Conservation (phyloP, 2,797 vertebrate genomes). For the Tenualosa thibaudeaui region DNA sequence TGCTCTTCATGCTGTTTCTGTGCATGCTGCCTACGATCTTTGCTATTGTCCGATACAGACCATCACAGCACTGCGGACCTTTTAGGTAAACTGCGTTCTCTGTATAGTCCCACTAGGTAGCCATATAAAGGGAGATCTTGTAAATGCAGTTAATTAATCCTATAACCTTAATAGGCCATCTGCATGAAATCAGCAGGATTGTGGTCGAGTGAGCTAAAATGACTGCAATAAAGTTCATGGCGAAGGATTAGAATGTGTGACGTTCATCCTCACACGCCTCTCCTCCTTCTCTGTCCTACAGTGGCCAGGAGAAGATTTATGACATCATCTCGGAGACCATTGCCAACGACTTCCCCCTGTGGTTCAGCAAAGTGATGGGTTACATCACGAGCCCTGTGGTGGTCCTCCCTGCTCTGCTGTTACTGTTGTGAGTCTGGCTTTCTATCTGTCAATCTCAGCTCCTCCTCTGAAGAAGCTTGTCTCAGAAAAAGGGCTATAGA, state of each 20-base stretch:
- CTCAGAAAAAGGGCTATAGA: background rate
- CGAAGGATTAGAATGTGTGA: background rate
- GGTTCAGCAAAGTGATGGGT: slow-evolving; percentile 87
- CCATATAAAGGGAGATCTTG: background rate
- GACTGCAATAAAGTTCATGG: slow-evolving; percentile 4
- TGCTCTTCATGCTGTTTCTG: slow-evolving; percentile 95
- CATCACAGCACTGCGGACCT: slow-evolving; percentile 89
- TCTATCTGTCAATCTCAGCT: background rate
- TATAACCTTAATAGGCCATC: slow-evolving; percentile 15
- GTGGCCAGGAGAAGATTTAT: slow-evolving; percentile 96
- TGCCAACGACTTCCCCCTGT: slow-evolving; percentile 84
- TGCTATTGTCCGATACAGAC: slow-evolving; percentile 89
- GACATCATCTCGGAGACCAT: slow-evolving; percentile 95
- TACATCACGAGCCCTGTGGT: slow-evolving; percentile 94
- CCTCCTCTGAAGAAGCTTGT: background rate
- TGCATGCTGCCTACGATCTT: slow-evolving; percentile 97
- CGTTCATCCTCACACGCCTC: slow-evolving; percentile 11
- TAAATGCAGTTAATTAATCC: background rate
- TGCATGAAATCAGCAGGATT: slow-evolving; percentile 12
- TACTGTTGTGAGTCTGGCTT: slow-evolving; percentile 86
- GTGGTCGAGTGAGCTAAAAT: background rate
- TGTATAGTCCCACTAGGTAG: background rate
- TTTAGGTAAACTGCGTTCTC: slow-evolving; percentile 82
- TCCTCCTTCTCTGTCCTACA: slow-evolving; percentile 47
- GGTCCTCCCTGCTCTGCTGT: slow-evolving; percentile 86